Conservation (phyloP, 2,888 invertebrate species). For the Pinctada fucata region DNA sequence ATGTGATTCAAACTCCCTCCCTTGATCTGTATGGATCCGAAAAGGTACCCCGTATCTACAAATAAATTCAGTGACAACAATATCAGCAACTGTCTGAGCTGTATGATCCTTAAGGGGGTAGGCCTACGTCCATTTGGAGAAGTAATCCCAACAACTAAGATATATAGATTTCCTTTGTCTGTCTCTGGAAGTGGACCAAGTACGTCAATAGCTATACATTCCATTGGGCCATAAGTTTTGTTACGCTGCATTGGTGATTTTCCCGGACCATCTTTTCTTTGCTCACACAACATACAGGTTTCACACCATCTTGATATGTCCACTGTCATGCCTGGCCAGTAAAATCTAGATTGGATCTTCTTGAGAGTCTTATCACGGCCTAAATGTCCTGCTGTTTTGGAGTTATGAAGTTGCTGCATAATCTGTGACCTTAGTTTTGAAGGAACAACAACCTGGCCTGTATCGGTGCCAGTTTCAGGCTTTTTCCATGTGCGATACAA, state of each 20-base stretch:
- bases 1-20: not conserved
- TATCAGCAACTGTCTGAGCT: constrained; percentile 2
- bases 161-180: not conserved
- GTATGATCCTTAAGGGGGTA: constrained; percentile 5
- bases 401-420: constrained; percentile 2
- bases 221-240: not conserved
- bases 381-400: constrained; percentile 7
- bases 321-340: not conserved
- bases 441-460: not conserved
- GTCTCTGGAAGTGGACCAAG: constrained; percentile 10
- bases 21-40: not conserved
- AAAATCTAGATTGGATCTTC: too few relatives aligned
- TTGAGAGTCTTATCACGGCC: constrained; percentile 11
- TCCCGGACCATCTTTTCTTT: constrained; percentile 3
- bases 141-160: constrained; percentile 16
- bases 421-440: not conserved
- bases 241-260: not conserved
- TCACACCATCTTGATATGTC: constrained; percentile 18
- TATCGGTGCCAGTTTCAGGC: not conserved
- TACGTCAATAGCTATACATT: not conserved
- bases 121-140: constrained; percentile 6
- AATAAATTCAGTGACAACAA: not conserved
- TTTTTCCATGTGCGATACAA: not conserved
- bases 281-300: constrained; percentile 1
- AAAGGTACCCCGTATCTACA: not conserved